These are phyloP conservation scores for Rhinatrema bivittatum DNA, from an alignment of 2,797 vertebrate genomes.

Conservation along the genomic window DNA sequence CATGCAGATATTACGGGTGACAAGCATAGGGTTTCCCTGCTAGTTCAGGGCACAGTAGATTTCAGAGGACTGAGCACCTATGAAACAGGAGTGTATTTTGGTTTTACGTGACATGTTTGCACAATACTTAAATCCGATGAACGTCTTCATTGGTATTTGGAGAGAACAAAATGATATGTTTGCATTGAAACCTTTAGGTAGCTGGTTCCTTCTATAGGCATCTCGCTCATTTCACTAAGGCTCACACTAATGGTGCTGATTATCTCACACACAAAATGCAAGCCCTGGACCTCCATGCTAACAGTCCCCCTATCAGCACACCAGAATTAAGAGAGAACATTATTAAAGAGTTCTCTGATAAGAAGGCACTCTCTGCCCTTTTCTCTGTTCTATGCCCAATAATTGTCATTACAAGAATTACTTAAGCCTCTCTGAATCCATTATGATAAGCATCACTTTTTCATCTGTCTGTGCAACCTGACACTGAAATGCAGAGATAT, in stretches of 20 bases:
- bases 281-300: constrained; percentile 8
- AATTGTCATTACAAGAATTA: constrained; percentile 5
- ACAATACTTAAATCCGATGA: no score
- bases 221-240: no score
- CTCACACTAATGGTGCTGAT: background rate
- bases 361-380: constrained; percentile 13
- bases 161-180: no score
- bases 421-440: constrained; percentile 16
- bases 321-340: background rate
- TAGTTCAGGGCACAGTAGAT: constrained; percentile 15
- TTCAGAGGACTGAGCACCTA: constrained; percentile 13
- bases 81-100: constrained; percentile 2
- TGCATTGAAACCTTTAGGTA: no score
- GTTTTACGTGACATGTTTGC: no score
- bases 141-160: no score
- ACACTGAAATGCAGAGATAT: constrained; percentile 19
- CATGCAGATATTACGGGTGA: no score
- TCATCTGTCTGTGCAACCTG: constrained; percentile 17
- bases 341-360: constrained; percentile 16
- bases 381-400: background rate
- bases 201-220: no score
- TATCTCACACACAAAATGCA: background rate
- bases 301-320: background rate
- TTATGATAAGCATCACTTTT: constrained; percentile 19
- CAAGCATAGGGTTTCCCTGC: no score